phyloP scores from a whole-genome alignment of 2,888 invertebrate genomes.

The Athalia circularis region DNA sequence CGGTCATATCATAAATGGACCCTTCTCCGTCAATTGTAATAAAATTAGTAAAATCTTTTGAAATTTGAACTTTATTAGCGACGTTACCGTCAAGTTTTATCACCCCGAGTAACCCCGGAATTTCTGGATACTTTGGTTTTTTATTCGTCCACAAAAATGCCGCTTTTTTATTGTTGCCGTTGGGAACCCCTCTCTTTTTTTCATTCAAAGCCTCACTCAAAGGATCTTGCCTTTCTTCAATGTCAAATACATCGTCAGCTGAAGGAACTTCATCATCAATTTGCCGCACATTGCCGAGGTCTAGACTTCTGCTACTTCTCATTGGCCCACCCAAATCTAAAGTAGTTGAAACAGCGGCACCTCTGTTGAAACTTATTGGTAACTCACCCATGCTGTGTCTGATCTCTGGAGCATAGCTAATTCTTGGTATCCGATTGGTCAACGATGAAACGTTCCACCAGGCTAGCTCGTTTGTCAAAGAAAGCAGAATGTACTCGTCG shows the following conservation, averaged over 20 bases:
- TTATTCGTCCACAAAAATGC: conserved; percentile 62
- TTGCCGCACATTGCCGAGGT: conserved; percentile 49
- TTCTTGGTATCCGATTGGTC: conserved; percentile 54
- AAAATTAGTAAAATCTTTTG: conserved; percentile 68
- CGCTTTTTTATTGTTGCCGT: neutral
- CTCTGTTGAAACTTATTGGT: neutral
- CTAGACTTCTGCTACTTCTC: conserved; percentile 50
- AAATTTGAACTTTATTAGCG: conserved; percentile 65
- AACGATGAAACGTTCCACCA: conserved; percentile 67
- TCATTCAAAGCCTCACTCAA: too few relatives aligned
- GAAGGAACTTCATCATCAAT: conserved; percentile 48
- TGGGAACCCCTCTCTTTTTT: neutral
- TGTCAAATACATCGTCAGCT: too few relatives aligned
- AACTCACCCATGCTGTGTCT: conserved; percentile 57
- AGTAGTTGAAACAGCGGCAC: conserved; percentile 5
- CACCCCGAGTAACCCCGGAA: conserved; percentile 62
- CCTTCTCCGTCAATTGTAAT: conserved; percentile 69
- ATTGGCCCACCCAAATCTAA: conserved; percentile 54
- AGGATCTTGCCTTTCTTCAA: too few relatives aligned
- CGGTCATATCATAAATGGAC: conserved; percentile 62
- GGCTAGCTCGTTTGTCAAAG: conserved; percentile 66
- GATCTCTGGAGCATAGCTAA: conserved; percentile 60
- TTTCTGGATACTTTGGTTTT: conserved; percentile 54
- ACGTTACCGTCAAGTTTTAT: conserved; percentile 65
- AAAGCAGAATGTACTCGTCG: conserved; percentile 63